Evolutionary conservation across 2,888 invertebrate species (phyloP).

Genomic region (Sericinus montela): DNA sequence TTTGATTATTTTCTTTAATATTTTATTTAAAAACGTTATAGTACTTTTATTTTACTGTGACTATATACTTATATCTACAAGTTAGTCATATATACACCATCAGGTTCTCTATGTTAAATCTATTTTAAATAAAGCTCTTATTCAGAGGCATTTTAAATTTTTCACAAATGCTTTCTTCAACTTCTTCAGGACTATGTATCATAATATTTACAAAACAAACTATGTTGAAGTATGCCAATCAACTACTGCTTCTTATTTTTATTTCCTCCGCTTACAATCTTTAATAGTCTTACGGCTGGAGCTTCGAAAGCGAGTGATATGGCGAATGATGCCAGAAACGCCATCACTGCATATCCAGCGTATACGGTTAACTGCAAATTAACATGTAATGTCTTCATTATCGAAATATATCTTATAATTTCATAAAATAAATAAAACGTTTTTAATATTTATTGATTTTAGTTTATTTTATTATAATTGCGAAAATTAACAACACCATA

Average conservation of each 20-base stretch:
- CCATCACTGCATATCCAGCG: conserved; percentile 88
- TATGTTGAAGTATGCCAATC: background rate
- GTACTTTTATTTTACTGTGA: too few relatives aligned
- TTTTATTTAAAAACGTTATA: too few relatives aligned
- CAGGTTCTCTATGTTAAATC: background rate
- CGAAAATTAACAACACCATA: too few relatives aligned
- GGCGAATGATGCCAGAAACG: conserved; percentile 86
- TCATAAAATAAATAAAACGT: conserved; percentile 17
- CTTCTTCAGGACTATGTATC: conserved; percentile 1
- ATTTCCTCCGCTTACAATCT: conserved; percentile 75
- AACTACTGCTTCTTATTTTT: conserved; percentile 51
- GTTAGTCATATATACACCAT: too few relatives aligned
- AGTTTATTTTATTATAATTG: conserved; percentile 1
- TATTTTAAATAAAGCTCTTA: conserved; percentile 26
- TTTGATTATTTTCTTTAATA: too few relatives aligned
- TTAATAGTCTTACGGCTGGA: conserved; percentile 88
- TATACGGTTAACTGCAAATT: conserved; percentile 74
- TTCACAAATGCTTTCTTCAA: conserved; percentile 16
- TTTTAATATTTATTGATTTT: background rate
- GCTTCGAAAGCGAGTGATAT: conserved; percentile 89
- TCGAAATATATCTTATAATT: background rate
- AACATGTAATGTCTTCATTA: background rate
- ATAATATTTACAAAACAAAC: background rate
- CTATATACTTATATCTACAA: too few relatives aligned
- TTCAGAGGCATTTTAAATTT: conserved; percentile 21